phyloP scores from a whole-genome alignment of 2,113 vertebrate genomes.

The Peromyscus maniculatus region DNA sequence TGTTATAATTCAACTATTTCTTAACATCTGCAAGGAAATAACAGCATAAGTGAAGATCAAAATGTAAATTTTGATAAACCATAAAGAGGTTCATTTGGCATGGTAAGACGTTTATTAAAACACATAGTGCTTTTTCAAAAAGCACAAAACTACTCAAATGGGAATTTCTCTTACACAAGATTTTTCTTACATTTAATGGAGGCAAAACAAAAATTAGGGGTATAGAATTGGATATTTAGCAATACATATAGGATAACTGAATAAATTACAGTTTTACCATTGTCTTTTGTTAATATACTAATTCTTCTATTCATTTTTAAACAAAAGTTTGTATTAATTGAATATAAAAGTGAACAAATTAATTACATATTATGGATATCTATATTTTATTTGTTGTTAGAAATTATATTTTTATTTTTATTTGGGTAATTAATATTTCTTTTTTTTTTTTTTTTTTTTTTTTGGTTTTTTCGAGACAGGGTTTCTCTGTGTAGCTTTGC shows the following conservation, averaged over 20 bases:
- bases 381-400: not conserved
- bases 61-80: slow-evolving; percentile 6
- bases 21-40: not conserved
- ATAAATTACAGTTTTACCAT: not conserved
- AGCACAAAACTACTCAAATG: not conserved
- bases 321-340: not conserved
- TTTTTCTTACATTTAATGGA: not conserved
- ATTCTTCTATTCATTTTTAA: slow-evolving; percentile 10
- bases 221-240: not conserved
- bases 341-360: slow-evolving; percentile 12
- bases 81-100: not conserved
- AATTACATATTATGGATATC: not conserved
- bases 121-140: not conserved
- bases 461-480: no score
- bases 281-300: not conserved
- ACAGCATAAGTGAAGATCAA: not conserved
- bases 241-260: not conserved
- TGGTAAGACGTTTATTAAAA: not conserved
- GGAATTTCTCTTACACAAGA: not conserved
- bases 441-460: not conserved
- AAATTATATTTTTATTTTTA: not conserved
- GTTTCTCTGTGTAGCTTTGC: no score
- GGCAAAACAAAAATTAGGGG: not conserved
- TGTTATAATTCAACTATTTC: not conserved
- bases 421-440: not conserved